Percentiles rank a stretch among this genome's conserved stretches.
phyloP scores from a whole-genome alignment of 2,113 vertebrate species.

The Baryphthengus martii region DNA sequence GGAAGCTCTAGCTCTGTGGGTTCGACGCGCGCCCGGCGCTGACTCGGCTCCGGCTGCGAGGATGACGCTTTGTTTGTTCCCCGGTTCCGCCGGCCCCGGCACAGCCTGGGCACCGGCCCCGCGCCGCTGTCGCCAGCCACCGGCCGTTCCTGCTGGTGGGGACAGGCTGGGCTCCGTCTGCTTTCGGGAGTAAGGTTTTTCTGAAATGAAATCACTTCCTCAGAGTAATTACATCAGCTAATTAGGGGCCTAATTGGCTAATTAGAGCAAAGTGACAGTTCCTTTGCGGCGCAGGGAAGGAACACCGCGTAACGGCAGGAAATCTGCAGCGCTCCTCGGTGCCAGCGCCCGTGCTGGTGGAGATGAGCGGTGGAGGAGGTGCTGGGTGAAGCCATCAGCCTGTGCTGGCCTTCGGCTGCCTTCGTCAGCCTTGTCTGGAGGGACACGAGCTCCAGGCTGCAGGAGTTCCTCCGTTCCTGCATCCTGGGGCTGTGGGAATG shows the following conservation, averaged over 20 bases:
- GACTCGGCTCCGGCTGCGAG: background rate
- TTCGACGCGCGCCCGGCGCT: background rate
- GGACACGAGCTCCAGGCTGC: background rate
- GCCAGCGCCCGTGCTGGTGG: rapidly evolving
- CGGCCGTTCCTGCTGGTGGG: background rate
- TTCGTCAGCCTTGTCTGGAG: background rate
- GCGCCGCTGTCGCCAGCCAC: background rate
- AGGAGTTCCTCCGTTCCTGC: background rate
- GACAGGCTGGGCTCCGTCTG: background rate
- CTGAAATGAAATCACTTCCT: conserved; percentile 12
- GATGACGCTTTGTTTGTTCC: background rate
- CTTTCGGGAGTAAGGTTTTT: background rate
- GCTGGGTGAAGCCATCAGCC: background rate
- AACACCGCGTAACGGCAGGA: background rate
- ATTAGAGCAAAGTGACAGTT: background rate
- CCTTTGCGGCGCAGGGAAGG: background rate
- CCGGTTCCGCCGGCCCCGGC: background rate
- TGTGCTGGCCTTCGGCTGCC: rapidly evolving
- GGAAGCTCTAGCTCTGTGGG: background rate
- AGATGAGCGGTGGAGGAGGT: background rate
- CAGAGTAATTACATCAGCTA: background rate
- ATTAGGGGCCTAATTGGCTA: conserved; percentile 4
- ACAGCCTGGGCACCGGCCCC: background rate
- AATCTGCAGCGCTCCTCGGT: background rate
- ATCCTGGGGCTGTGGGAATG: rapidly evolving